A percentile compares a stretch with the other conserved stretches of the same genome.
Evolutionary conservation across 1,140 invertebrate genomes (phyloP).

Genomic region (roundworm (Caenorhabditis elegans)): WBcel235 BX284604.4:7444501-7445000

Average conservation of each 20-base stretch:
- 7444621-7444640: neutral
- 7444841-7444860: conserved; percentile 89
- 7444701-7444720: neutral
- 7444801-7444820: conserved; percentile 58
- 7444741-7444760: neutral
- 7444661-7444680: neutral
- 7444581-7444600: conserved; percentile 35
- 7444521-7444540: neutral
- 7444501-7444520: conserved; percentile 22
- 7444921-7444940: neutral
- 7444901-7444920: neutral
- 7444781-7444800: conserved; percentile 62
- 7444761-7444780: conserved; percentile 53
- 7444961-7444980: neutral
- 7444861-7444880: conserved; percentile 82
- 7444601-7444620: neutral
- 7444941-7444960: neutral
- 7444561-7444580: neutral
- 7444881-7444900: neutral
- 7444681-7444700: neutral
- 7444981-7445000: no score
- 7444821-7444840: conserved; percentile 76
- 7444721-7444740: neutral
- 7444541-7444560: neutral
- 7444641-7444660: conserved; percentile 12